A percentile compares a stretch with the other conserved stretches of the same genome.
These are phyloP conservation scores for Chamaea fasciata DNA, from an alignment of 2,113 vertebrate genomes.

Conservation along the genomic window DNA sequence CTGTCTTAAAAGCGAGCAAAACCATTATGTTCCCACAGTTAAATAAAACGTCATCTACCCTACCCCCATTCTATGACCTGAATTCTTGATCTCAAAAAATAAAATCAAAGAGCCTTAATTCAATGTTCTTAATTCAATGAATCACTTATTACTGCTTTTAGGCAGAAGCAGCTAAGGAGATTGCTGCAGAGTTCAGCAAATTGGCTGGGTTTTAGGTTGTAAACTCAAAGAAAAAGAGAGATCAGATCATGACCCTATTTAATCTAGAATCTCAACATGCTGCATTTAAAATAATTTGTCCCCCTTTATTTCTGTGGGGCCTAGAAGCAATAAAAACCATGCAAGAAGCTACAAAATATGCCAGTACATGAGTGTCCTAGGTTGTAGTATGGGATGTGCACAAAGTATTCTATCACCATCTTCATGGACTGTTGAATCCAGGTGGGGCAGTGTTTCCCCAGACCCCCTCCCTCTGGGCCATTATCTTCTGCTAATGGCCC, in stretches of 20 bases:
- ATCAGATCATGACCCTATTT: neutral
- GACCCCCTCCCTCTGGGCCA: no score
- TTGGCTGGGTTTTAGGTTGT: neutral
- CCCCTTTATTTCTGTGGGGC: neutral
- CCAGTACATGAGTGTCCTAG: neutral
- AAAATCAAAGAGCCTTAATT: conserved; percentile 22
- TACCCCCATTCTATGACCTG: neutral
- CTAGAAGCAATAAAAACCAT: neutral
- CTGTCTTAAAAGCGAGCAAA: neutral
- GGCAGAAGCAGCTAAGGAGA: neutral
- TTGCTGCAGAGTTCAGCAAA: neutral
- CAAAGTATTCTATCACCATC: no score
- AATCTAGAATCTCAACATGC: neutral
- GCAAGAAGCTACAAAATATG: neutral
- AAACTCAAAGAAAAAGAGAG: neutral
- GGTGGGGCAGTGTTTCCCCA: no score
- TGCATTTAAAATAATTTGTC: neutral
- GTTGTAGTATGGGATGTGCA: no score
- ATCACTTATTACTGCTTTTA: conserved; percentile 9
- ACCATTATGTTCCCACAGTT: neutral
- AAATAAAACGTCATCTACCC: neutral
- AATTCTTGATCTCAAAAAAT: conserved; percentile 16
- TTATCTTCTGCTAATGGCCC: no score
- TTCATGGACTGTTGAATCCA: no score
- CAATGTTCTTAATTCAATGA: neutral